Evolutionary conservation across 2,888 invertebrate species (phyloP).

Genomic region (Galeruca laticollis): DNA sequence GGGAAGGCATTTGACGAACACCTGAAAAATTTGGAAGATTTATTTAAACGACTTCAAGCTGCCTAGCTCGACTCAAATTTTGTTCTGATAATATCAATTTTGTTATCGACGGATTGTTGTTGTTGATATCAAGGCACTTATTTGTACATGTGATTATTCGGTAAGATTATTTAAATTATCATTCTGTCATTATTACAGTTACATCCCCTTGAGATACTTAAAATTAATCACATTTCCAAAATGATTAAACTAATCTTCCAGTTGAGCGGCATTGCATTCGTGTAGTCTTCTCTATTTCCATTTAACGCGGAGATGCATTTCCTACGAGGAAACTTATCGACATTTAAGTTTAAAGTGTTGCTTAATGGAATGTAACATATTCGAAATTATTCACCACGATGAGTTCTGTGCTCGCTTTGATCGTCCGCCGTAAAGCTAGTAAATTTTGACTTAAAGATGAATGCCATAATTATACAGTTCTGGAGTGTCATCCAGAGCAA

Average conservation of each 20-base stretch:
- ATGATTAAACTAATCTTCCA: conserved; percentile 28
- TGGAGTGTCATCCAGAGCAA: background rate
- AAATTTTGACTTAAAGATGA: conserved; percentile 44
- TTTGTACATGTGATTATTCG: background rate
- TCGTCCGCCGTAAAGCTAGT: conserved; percentile 43
- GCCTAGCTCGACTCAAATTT: too few relatives aligned
- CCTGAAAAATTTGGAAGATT: too few relatives aligned
- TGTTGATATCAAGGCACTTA: background rate
- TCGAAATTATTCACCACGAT: conserved; percentile 55
- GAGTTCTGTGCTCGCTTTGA: conserved; percentile 53
- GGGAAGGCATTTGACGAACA: too few relatives aligned
- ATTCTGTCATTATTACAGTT: conserved; percentile 1
- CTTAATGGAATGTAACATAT: conserved; percentile 58
- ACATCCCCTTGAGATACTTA: background rate
- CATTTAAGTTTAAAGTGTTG: conserved; percentile 52
- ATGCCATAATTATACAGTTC: conserved; percentile 19
- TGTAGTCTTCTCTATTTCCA: conserved; percentile 26
- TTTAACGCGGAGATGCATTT: conserved; percentile 32
- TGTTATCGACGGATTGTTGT: too few relatives aligned
- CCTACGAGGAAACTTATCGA: conserved; percentile 39
- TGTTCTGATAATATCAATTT: too few relatives aligned
- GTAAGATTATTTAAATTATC: background rate
- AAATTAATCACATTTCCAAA: conserved; percentile 24
- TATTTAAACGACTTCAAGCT: too few relatives aligned
- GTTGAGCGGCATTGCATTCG: conserved; percentile 22